These are phyloP conservation scores for Malachius bipustulatus DNA, from an alignment of 2,888 invertebrate species.

Conservation along the genomic window DNA sequence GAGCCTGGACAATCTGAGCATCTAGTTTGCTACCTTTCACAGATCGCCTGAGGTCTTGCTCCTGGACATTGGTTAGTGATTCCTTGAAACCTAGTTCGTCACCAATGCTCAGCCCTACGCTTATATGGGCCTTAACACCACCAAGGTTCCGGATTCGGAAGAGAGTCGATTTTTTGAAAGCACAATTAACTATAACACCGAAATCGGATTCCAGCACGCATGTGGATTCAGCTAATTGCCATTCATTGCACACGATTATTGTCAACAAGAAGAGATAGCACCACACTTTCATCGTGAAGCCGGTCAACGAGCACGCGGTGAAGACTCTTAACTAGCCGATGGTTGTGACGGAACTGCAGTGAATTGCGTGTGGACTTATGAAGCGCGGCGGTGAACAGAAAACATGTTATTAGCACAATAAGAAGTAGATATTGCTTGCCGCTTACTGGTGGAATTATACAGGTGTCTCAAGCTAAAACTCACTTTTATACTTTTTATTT, in stretches of 20 bases:
- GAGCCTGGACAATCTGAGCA: slow-evolving; percentile 14
- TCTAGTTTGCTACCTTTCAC: slow-evolving; percentile 23
- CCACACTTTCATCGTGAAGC: background rate
- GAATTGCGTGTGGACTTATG: no score
- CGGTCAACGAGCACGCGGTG: no score
- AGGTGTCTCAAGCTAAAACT: no score
- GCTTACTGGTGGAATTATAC: no score
- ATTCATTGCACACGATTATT: no score
- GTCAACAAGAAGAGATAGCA: background rate
- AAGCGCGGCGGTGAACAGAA: no score
- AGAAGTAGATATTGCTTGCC: no score
- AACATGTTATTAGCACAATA: no score
- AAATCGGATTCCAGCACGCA: slow-evolving; percentile 84
- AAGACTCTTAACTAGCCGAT: no score
- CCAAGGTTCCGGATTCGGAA: slow-evolving; percentile 85
- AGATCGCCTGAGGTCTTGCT: slow-evolving; percentile 50
- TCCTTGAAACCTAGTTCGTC: slow-evolving; percentile 79
- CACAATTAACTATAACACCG: slow-evolving; percentile 82
- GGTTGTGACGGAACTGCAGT: no score
- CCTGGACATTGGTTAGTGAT: slow-evolving; percentile 66
- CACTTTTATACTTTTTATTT: no score
- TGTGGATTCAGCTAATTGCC: slow-evolving; percentile 38
- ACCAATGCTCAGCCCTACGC: slow-evolving; percentile 79
- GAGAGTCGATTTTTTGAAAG: slow-evolving; percentile 83
- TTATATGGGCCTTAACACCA: slow-evolving; percentile 80